Evolutionary conservation across 2,888 invertebrate species (phyloP), one percentile per base, ranked within the genome.

Genomic region (Sialis lutaria): DNA sequence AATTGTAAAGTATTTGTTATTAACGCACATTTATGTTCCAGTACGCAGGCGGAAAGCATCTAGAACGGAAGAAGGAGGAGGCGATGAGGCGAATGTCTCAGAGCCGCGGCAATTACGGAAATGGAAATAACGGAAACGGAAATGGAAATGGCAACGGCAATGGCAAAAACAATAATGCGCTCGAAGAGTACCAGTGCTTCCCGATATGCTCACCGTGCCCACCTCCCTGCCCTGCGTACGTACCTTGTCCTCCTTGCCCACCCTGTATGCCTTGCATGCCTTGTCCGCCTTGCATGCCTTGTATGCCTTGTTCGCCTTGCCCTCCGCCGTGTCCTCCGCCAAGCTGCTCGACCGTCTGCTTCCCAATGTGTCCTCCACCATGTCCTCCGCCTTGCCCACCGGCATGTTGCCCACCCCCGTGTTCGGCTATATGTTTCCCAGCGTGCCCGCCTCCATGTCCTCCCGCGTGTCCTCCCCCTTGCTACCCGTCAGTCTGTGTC

Each of bases 141-240:
- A 37, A 5, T 22, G 45, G 48, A 3, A 43, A 31, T 40, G 32
- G 13, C 10, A 37, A 5, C 33, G 45, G 48, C 6, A 43, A 31
- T 40, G 32, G 47, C 1, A 45, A 42, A 9, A 13, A 22, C 22
- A 37, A 33, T n/a, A 49, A 41, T 41, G 54, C 50, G 39, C 39
- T 57, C 40, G 59, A 59, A 44, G 58, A 58, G 47, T 63, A 63
- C 48, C 57, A 60, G 48, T 63, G 62, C 49, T 62, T 59, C 49
- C 62, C 62, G 35, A 9, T 10, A 35, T 9, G n/a, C 13, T 48
- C 33, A 30, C n/a, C 9, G 39, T 44, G 44, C 12, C 37, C 42
- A 12, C 35, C 35, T 6, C 22, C 22, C 22, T 45, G 45, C 37
- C 5, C 10, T 6, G 30, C 37, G 48, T 54, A 46, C 53, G 49